These are phyloP conservation scores for Percopsis omiscomaycus DNA, from an alignment of 2,797 vertebrate genomes.

Conservation along the genomic window DNA sequence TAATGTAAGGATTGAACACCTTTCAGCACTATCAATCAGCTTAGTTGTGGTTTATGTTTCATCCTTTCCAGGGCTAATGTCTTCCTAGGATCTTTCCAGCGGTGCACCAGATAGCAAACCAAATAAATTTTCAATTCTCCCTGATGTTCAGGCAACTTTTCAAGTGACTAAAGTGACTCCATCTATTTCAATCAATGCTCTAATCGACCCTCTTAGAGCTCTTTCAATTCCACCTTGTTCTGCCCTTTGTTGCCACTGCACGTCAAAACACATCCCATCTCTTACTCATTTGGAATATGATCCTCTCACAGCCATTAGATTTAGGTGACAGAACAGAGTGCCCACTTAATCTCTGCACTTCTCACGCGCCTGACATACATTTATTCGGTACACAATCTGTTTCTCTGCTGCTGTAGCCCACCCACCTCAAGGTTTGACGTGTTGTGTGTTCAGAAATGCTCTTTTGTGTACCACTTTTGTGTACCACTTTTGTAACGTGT, in stretches of 20 bases:
- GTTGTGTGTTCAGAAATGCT: no score
- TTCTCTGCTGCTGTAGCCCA: no score
- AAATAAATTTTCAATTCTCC: slow-evolving; percentile 4
- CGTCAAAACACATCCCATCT: slow-evolving; percentile 18
- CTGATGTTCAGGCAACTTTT: slow-evolving; percentile 9
- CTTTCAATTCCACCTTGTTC: slow-evolving; percentile 22
- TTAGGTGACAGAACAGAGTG: background rate
- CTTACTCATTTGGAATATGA: slow-evolving; percentile 7
- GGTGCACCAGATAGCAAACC: background rate
- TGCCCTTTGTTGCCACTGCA: slow-evolving; percentile 4
- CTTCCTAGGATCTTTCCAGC: background rate
- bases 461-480: no score
- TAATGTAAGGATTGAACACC: no score
- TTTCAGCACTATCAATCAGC: no score
- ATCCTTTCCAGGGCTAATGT: background rate
- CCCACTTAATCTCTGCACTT: slow-evolving; percentile 10
- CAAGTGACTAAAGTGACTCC: slow-evolving; percentile 28
- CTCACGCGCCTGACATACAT: background rate
- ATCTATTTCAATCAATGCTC: background rate
- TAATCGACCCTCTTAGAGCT: slow-evolving; percentile 21
- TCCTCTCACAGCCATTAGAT: slow-evolving; percentile 3
- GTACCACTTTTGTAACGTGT: no score
- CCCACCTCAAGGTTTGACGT: no score
- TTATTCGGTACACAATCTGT: slow-evolving; percentile 2
- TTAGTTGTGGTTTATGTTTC: background rate